These are phyloP conservation scores for Xiphophorus couchianus DNA, from an alignment of 2,113 vertebrate species.

Conservation along the genomic window DNA sequence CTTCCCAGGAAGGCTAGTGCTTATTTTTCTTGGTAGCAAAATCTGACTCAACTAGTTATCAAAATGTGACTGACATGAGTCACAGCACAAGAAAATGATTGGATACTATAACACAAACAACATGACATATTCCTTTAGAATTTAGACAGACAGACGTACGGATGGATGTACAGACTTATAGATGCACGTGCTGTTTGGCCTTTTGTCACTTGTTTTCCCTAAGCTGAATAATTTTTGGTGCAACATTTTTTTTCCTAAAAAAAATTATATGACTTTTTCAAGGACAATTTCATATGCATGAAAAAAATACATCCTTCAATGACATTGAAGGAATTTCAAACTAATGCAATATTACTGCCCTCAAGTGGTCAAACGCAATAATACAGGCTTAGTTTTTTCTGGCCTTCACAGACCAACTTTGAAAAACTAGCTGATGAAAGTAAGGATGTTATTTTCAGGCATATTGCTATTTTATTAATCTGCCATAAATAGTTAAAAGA, in stretches of 20 bases:
- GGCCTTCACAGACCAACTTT: not conserved
- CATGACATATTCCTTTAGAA: too few species aligned
- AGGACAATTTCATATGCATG: not conserved
- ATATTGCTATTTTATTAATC: not conserved
- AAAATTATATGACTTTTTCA: not conserved
- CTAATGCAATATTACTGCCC: conserved; percentile 28
- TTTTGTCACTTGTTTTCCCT: not conserved
- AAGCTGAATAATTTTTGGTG: not conserved
- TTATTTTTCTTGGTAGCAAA: conserved; percentile 7
- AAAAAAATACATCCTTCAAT: not conserved
- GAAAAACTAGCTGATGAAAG: not conserved
- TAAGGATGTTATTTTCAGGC: not conserved
- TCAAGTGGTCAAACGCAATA: conserved; percentile 44
- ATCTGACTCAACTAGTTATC: conserved; percentile 1
- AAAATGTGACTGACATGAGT: conserved; percentile 9
- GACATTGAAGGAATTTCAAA: not conserved
- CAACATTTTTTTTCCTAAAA: not conserved
- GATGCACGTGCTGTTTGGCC: not conserved
- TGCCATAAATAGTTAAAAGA: not conserved
- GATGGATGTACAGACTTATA: too few species aligned
- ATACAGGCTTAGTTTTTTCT: not conserved
- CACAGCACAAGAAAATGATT: conserved; percentile 16
- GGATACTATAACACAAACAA: not conserved
- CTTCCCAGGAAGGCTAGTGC: not conserved
- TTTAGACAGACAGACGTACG: too few species aligned